Conservation (phyloP, 2,888 invertebrate genomes). For the Spodoptera littoralis region DNA sequence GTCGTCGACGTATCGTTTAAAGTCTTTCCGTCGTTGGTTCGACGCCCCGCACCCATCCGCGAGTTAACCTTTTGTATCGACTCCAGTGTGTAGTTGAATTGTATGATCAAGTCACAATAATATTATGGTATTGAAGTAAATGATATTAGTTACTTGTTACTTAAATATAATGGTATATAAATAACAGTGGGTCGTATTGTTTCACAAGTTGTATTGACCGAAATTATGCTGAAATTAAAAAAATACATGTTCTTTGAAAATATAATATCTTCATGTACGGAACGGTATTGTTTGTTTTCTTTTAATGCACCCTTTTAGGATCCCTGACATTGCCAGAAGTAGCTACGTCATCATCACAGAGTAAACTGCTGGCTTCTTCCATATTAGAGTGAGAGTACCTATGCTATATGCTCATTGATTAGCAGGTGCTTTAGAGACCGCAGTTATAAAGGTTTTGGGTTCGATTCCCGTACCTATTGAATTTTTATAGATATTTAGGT, state of each 20-base stretch:
- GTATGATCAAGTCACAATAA: slow-evolving; percentile 85
- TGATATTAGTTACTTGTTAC: slow-evolving; percentile 87
- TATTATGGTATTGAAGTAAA: slow-evolving; percentile 75
- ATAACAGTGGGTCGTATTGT: slow-evolving; percentile 82
- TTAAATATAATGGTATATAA: slow-evolving; percentile 76
- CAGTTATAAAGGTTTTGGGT: too few species aligned
- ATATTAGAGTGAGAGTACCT: too few species aligned
- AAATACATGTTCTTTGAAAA: slow-evolving; percentile 88
- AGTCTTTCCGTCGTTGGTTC: slow-evolving; percentile 63
- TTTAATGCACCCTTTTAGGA: slow-evolving; percentile 25
- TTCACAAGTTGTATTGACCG: slow-evolving; percentile 86
- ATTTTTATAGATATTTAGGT: too few species aligned
- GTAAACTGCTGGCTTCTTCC: too few species aligned
- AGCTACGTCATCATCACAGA: too few species aligned
- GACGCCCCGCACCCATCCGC: slow-evolving; percentile 73
- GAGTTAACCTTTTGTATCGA: slow-evolving; percentile 79
- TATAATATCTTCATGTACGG: slow-evolving; percentile 88
- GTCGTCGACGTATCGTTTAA: slow-evolving; percentile 28
- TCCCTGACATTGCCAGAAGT: too few species aligned
- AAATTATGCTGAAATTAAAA: slow-evolving; percentile 84
- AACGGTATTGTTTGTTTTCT: slow-evolving; percentile 73
- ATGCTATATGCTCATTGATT: too few species aligned
- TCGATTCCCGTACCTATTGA: too few species aligned
- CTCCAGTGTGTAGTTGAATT: slow-evolving; percentile 82
- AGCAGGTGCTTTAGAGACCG: too few species aligned